Conservation (phyloP, 2,888 invertebrate genomes). For the Acrocera orbiculus region DNA sequence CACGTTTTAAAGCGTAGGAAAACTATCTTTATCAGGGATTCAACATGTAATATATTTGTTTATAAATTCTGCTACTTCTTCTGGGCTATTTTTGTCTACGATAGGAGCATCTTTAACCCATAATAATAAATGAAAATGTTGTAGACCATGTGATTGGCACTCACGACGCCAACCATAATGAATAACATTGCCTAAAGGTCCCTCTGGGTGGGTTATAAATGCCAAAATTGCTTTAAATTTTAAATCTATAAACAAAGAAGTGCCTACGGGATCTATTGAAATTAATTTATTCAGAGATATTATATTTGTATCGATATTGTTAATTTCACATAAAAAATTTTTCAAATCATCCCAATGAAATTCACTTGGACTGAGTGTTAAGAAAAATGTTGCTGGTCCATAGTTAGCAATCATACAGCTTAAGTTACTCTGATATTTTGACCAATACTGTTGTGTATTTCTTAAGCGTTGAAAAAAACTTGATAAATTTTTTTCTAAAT, state of each 20-base stretch:
- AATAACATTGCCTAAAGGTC: constrained; percentile 15
- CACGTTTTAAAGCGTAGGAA: constrained; percentile 11
- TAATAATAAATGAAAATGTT: constrained; percentile 16
- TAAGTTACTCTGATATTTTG: constrained; percentile 15
- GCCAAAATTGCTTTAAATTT: constrained; percentile 18
- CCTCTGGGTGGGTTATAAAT: constrained; percentile 15
- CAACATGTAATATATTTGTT: constrained; percentile 11
- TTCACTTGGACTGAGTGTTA: constrained; percentile 16
- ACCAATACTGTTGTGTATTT: constrained; percentile 12
- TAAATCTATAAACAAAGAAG: constrained; percentile 18
- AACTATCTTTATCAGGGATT: constrained; percentile 12
- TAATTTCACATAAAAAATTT: constrained; percentile 16
- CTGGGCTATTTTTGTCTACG: constrained; percentile 6
- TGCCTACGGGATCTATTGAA: constrained; percentile 17
- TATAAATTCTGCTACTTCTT: constrained; percentile 15
- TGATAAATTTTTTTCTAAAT: constrained; percentile 14
- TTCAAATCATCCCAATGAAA: constrained; percentile 17
- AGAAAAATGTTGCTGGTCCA: constrained; percentile 16
- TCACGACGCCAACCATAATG: constrained; percentile 18
- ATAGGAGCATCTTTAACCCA: constrained; percentile 10
- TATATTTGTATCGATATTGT: constrained; percentile 13
- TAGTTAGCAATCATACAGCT: constrained; percentile 14
- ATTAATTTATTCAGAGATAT: constrained; percentile 17
- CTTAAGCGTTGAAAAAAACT: constrained; percentile 2
- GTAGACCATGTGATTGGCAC: constrained; percentile 16